Conservation (phyloP, 2,888 invertebrate species). For the Pammene fasciana region DNA sequence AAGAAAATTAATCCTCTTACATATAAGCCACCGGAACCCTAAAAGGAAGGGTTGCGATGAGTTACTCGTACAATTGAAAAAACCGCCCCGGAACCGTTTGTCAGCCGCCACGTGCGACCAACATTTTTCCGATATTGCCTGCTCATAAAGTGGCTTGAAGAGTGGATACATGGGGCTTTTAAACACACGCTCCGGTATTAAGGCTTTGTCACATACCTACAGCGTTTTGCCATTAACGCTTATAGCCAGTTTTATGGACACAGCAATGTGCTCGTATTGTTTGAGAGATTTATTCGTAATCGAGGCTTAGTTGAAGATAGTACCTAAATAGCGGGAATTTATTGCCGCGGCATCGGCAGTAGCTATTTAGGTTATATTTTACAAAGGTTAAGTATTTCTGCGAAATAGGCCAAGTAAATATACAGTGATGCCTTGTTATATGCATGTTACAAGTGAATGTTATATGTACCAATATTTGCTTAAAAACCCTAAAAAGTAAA, state of each 20-base stretch:
- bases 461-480: no score
- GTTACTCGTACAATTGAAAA: conserved; percentile 52
- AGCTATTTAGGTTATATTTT: neutral
- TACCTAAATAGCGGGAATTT: conserved; percentile 23
- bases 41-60: conserved; percentile 40
- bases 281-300: conserved; percentile 34
- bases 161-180: conserved; percentile 54
- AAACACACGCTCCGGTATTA: conserved; percentile 53
- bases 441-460: no score
- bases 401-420: no score
- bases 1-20: conserved; percentile 24
- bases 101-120: conserved; percentile 62
- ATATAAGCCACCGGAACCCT: conserved; percentile 23
- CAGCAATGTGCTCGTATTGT: conserved; percentile 35
- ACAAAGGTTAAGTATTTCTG: neutral
- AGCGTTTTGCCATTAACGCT: conserved; percentile 37
- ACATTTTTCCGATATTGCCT: conserved; percentile 74
- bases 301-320: conserved; percentile 30
- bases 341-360: conserved; percentile 9
- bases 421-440: no score
- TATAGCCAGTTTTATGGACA: conserved; percentile 37
- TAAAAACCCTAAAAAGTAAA: no score
- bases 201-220: conserved; percentile 35
- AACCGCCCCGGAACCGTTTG: conserved; percentile 52
- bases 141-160: conserved; percentile 63